phyloP scores from a whole-genome alignment of 2,888 invertebrate species.

The Trimorus sp. region DNA sequence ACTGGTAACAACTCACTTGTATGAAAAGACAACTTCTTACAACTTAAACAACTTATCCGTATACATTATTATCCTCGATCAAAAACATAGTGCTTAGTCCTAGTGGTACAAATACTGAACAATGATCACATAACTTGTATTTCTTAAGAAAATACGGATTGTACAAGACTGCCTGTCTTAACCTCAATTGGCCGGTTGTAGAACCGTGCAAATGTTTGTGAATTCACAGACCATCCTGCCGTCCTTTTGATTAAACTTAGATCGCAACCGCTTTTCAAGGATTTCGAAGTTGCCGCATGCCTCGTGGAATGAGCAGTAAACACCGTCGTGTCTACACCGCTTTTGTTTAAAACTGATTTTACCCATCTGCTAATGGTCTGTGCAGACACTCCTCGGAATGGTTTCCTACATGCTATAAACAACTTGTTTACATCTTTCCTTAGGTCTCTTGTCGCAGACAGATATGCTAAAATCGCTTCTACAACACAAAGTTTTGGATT shows the following conservation, averaged over 20 bases:
- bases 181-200: conserved; percentile 19
- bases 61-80: no score
- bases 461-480: neutral
- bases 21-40: no score
- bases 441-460: neutral
- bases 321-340: conserved; percentile 25
- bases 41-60: no score
- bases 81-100: no score
- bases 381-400: conserved; percentile 1
- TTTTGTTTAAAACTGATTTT: conserved; percentile 13
- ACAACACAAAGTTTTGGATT: conserved; percentile 16
- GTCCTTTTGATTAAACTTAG: conserved; percentile 1
- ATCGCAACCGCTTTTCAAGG: conserved; percentile 5
- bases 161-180: neutral
- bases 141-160: no score
- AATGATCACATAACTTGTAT: no score
- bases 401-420: conserved; percentile 18
- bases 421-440: neutral
- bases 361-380: conserved; percentile 26
- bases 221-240: conserved; percentile 26
- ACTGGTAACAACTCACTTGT: no score
- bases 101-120: no score
- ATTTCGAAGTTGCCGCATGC: conserved; percentile 25
- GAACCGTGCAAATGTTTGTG: conserved; percentile 3
- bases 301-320: conserved; percentile 27